phyloP scores from a whole-genome alignment of 2,888 invertebrate species.

The Ephialtes manifestator region DNA sequence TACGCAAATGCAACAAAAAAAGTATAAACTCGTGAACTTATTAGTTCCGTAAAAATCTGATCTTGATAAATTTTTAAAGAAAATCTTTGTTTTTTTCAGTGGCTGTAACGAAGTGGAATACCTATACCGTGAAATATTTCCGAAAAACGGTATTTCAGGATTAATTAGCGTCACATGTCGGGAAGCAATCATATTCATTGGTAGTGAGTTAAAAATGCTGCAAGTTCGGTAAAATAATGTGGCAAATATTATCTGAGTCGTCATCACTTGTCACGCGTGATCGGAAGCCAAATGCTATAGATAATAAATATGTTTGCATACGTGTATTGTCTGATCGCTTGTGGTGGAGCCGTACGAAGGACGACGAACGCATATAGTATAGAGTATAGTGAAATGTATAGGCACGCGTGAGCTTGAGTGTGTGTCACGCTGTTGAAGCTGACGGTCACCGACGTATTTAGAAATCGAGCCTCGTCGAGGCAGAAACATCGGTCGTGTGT shows the following conservation, averaged over 20 bases:
- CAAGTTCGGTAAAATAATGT: slow-evolving; percentile 1
- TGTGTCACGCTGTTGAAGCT: slow-evolving; percentile 52
- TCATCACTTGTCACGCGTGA: slow-evolving; percentile 26
- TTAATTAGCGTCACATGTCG: not conserved
- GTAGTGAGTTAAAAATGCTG: not conserved
- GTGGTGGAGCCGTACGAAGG: slow-evolving; percentile 11
- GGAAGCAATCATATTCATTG: not conserved
- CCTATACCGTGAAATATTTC: too few relatives aligned
- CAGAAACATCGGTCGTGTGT: slow-evolving; percentile 57
- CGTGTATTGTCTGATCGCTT: not conserved
- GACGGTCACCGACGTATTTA: slow-evolving; percentile 78
- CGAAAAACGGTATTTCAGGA: too few relatives aligned
- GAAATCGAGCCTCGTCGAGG: slow-evolving; percentile 66
- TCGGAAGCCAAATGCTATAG: slow-evolving; percentile 7
- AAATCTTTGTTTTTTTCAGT: too few relatives aligned
- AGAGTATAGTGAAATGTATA: not conserved
- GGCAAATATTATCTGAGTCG: slow-evolving; percentile 21
- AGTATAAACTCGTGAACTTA: not conserved
- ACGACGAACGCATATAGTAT: not conserved
- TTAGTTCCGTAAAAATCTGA: too few relatives aligned
- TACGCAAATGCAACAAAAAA: too few relatives aligned
- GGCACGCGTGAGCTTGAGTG: slow-evolving; percentile 35
- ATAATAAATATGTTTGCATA: slow-evolving; percentile 26
- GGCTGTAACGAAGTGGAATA: too few relatives aligned
- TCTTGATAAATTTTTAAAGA: too few relatives aligned